These are phyloP conservation scores for Apamea monoglypha DNA, from an alignment of 2,888 invertebrate species.

Conservation along the genomic window DNA sequence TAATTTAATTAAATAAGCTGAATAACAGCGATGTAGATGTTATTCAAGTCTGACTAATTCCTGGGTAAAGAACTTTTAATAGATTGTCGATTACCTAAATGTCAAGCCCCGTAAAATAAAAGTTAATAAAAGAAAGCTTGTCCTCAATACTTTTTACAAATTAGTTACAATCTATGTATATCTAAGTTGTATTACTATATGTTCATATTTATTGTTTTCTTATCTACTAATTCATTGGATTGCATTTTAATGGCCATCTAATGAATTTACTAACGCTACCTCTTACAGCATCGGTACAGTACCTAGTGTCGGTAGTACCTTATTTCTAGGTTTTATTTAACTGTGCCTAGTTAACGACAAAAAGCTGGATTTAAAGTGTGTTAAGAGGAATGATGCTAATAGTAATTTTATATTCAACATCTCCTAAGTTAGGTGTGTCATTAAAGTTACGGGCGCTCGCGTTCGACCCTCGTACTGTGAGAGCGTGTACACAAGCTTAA, in stretches of 20 bases:
- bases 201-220: neutral
- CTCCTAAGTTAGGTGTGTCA: slow-evolving; percentile 24
- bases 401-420: slow-evolving; percentile 4
- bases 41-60: neutral
- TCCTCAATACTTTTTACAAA: neutral
- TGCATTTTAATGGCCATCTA: slow-evolving; percentile 1
- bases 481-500: slow-evolving; percentile 59
- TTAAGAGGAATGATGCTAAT: slow-evolving; percentile 4
- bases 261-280: slow-evolving; percentile 35
- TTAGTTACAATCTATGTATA: neutral
- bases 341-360: neutral
- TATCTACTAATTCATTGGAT: neutral
- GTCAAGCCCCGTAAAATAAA: neutral
- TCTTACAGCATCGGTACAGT: slow-evolving; percentile 9
- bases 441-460: slow-evolving; percentile 35
- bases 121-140: slow-evolving; percentile 16
- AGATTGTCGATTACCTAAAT: neutral
- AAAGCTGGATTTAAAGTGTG: slow-evolving; percentile 1
- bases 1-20: slow-evolving; percentile 2
- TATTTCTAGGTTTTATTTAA: slow-evolving; percentile 4
- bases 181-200: neutral
- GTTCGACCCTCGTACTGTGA: slow-evolving; percentile 50
- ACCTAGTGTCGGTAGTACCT: too few relatives aligned
- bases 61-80: neutral
- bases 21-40: neutral